These are phyloP conservation scores for Globodera rostochiensis DNA, from an alignment of 1,140 invertebrate genomes.

Conservation along the genomic window DNA sequence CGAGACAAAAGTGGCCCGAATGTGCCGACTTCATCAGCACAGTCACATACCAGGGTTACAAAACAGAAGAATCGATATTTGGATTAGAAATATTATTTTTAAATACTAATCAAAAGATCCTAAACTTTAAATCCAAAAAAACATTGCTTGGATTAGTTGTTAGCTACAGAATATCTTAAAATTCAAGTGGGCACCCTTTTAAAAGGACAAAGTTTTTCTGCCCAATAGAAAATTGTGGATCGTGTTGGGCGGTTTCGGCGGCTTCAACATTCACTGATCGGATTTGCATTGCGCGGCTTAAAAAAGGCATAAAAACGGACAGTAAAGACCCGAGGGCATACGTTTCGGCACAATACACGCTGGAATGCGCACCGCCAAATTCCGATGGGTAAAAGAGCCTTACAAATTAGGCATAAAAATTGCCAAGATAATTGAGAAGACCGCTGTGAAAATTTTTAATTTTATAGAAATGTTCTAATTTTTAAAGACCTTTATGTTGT, in stretches of 20 bases:
- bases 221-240: conserved; percentile 63
- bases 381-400: conserved; percentile 3
- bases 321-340: not conserved
- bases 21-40: conserved; percentile 74
- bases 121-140: no score
- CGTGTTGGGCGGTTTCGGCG: conserved; percentile 58
- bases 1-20: conserved; percentile 70
- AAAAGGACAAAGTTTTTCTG: no score
- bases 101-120: no score
- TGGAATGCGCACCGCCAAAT: conserved; percentile 13
- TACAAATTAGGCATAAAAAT: no score
- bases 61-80: not conserved
- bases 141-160: no score
- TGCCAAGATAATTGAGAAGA: no score
- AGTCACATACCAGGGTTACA: conserved; percentile 67
- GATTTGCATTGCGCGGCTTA: conserved; percentile 80
- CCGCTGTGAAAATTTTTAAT: no score
- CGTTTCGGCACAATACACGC: not conserved
- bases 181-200: no score
- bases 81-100: no score
- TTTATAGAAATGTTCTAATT: no score
- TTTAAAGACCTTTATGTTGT: not conserved
- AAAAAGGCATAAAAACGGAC: conserved; percentile 69
- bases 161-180: no score
- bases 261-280: conserved; percentile 78